Evolutionary conservation across 2,888 invertebrate species (phyloP), one percentile per base, ranked within the genome.

Genomic region (Galerucella nymphaeae): DNA sequence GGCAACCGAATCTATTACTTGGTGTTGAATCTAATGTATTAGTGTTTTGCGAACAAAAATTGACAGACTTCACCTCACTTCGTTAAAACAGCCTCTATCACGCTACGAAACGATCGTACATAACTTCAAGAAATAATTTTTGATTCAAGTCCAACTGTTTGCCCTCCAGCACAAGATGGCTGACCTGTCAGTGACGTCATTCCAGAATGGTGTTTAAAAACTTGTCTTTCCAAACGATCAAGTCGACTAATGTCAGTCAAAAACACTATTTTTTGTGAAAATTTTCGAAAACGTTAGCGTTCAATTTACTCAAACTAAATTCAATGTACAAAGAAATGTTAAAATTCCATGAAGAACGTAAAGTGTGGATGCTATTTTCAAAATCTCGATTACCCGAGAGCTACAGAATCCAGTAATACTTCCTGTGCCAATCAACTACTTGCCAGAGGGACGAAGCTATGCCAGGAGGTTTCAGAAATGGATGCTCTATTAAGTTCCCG

Each of bases 271-370:
- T 11, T 42, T 3, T 42, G 61, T 62, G 42, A 62, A 61, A 42
- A 4, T 62, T 42, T 16, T 18, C 14, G 13, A 59, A 9, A 11
- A 20, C 18, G 58, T 58, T 14, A 14, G 30, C 23, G 16, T 62
- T 59, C 14, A 4, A 23, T 62, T 18, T 62, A 38, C 18, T 16
- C 38, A 38, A 59, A 42, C 61, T n/a, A 62, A 62, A 62, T 62
- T 62, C 42, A 42, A 62, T 62, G 61, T 62, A 62, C 18, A 42
- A 14, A 16, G 42, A 62, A 42, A 62, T 42, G n/a, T 10, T 18
- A 62, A 38, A 42, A 42, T 62, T 42, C 61, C 10, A 62, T 62
- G 61, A 62, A 42, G 61, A 41, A 62, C 41, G 18, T 18, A 6
- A 42, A 5, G 18, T 42, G 42, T 62, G 61, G 18, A 4, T 42